A percentile compares a stretch with the other conserved stretches of the same genome.
phyloP scores from a whole-genome alignment of 2,113 vertebrate genomes.

The Apistogramma diplotaenia region DNA sequence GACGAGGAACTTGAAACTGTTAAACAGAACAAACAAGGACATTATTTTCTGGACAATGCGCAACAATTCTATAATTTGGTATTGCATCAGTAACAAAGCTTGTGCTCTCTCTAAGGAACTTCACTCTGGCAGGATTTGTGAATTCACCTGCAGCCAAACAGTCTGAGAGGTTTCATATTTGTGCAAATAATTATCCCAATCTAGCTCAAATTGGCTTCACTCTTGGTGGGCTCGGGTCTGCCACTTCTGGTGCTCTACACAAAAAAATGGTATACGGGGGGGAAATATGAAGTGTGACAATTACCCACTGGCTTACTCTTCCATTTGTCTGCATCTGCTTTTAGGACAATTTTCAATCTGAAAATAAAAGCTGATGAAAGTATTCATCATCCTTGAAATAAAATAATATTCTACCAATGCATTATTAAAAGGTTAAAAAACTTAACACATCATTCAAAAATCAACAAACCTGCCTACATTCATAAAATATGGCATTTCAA shows the following conservation, averaged over 20 bases:
- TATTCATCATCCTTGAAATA: background rate
- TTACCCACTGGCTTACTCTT: background rate
- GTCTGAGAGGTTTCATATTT: slow-evolving; percentile 1
- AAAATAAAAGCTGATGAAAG: background rate
- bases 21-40: slow-evolving; percentile 33
- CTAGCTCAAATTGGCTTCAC: background rate
- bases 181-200: background rate
- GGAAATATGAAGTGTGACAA: background rate
- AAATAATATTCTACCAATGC: background rate
- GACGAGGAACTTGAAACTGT: background rate
- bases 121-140: background rate
- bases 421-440: background rate
- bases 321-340: background rate
- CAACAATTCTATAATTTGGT: slow-evolving; percentile 10
- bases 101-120: background rate
- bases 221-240: background rate
- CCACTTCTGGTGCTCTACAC: background rate
- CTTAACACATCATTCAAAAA: background rate
- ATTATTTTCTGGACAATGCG: slow-evolving; percentile 13
- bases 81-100: slow-evolving; percentile 6
- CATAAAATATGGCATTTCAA: slow-evolving; percentile 18
- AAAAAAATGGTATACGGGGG: background rate
- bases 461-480: background rate
- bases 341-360: background rate
- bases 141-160: background rate